Evolutionary conservation across 2,797 vertebrate species (phyloP).

Genomic region (Hippopotamyrus pictus): DNA sequence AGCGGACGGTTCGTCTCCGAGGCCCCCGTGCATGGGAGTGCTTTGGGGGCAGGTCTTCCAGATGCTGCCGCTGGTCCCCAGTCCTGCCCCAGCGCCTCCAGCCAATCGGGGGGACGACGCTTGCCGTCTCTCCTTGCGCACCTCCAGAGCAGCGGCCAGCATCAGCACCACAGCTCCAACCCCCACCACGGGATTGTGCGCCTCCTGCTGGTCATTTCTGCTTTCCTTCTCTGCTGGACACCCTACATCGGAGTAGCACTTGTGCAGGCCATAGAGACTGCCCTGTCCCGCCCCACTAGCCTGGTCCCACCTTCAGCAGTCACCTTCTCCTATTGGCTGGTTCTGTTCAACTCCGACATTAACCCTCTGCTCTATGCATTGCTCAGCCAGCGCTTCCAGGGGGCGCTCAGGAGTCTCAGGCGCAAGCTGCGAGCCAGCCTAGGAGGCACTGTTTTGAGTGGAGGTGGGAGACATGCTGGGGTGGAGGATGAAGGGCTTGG

Average conservation of each 20-base stretch:
- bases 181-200: conserved; percentile 61
- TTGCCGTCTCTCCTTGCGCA: conserved; percentile 52
- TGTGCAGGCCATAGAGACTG: conserved; percentile 62
- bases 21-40: conserved; percentile 25
- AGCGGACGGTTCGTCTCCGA: conserved; percentile 57
- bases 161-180: conserved; percentile 36
- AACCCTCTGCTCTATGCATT: conserved; percentile 74
- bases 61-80: conserved; percentile 12
- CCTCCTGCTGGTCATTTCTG: conserved; percentile 64
- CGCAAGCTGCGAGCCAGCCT: conserved; percentile 52
- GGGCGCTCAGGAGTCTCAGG: conserved; percentile 57
- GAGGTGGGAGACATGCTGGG: conserved; percentile 19
- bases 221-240: conserved; percentile 75
- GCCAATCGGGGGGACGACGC: conserved; percentile 28
- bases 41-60: neutral
- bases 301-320: conserved; percentile 54
- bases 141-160: conserved; percentile 23
- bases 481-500: conserved; percentile 29
- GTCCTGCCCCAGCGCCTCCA: conserved; percentile 25
- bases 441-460: conserved; percentile 29
- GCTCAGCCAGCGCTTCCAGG: conserved; percentile 70
- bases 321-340: conserved; percentile 69
- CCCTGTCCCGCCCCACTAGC: conserved; percentile 47
- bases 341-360: conserved; percentile 71
- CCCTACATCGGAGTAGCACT: conserved; percentile 66